A percentile compares a stretch with the other conserved stretches of the same genome.
phyloP scores from a whole-genome alignment of 1,140 invertebrate species.

The Micrasema minimum region DNA sequence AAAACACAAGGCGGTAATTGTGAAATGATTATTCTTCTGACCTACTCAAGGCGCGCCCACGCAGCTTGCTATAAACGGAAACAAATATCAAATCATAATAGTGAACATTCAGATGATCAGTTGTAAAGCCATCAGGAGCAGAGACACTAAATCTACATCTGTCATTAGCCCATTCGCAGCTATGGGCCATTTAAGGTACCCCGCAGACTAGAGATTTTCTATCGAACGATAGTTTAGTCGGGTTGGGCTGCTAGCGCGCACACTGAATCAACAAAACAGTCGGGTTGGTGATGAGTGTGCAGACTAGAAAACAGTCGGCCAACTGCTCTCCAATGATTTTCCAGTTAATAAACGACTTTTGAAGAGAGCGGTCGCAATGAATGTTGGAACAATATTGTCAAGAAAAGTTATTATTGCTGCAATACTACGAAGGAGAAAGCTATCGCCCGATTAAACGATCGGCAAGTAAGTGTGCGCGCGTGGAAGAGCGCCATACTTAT shows the following conservation, averaged over 20 bases:
- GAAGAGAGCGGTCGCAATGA: too few relatives aligned
- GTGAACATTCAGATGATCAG: slow-evolving; percentile 27
- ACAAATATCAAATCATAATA: slow-evolving; percentile 19
- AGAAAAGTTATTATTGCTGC: too few relatives aligned
- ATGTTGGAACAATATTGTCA: too few relatives aligned
- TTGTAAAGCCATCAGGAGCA: neutral
- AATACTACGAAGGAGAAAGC: too few relatives aligned
- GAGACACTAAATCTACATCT: neutral
- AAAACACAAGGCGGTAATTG: slow-evolving; percentile 29
- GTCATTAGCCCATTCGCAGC: neutral
- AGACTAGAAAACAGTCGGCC: too few relatives aligned
- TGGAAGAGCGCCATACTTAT: too few relatives aligned
- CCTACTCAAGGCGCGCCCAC: slow-evolving; percentile 82
- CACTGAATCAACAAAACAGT: too few relatives aligned
- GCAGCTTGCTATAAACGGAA: slow-evolving; percentile 81
- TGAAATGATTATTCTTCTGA: slow-evolving; percentile 66
- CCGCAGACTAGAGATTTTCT: neutral
- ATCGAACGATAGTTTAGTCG: neutral
- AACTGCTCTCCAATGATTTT: too few relatives aligned
- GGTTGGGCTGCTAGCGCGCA: neutral
- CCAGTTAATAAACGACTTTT: too few relatives aligned
- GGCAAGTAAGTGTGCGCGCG: too few relatives aligned
- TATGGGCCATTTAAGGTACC: neutral
- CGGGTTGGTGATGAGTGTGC: too few relatives aligned
- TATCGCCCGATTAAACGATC: too few relatives aligned